A percentile compares a stretch with the other conserved stretches of the same genome.
phyloP scores from a whole-genome alignment of 2,888 invertebrate genomes.

The Cephus rjabovi region DNA sequence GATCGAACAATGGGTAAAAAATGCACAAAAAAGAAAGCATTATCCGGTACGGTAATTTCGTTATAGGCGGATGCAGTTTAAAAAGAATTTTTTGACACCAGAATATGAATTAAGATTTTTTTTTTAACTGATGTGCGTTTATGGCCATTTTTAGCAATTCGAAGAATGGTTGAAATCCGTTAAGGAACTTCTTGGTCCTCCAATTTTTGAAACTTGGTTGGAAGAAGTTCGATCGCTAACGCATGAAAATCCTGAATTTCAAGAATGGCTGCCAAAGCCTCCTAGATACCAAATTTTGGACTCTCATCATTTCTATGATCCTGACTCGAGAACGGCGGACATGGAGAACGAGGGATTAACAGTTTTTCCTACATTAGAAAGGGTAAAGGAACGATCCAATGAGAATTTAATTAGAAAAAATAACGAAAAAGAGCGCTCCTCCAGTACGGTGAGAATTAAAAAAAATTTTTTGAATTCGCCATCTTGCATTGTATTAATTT shows the following conservation, averaged over 20 bases:
- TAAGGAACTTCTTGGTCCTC: constrained; percentile 35
- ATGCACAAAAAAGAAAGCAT: constrained; percentile 31
- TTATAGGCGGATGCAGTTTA: too few relatives aligned
- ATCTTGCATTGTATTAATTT: not conserved
- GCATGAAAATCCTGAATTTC: constrained; percentile 34
- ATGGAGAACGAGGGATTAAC: not conserved
- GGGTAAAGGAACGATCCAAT: not conserved
- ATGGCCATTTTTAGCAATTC: constrained; percentile 39
- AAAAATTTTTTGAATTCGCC: constrained; percentile 19
- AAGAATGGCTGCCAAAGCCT: constrained; percentile 37
- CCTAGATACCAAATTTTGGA: constrained; percentile 9
- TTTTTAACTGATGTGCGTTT: not conserved
- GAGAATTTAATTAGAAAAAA: not conserved
- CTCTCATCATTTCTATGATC: not conserved
- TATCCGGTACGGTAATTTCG: constrained; percentile 20
- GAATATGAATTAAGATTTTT: not conserved
- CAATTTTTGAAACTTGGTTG: constrained; percentile 42
- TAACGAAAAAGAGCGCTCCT: not conserved
- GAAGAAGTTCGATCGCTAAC: constrained; percentile 38
- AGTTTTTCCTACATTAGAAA: not conserved
- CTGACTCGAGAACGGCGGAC: not conserved
- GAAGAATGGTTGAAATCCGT: constrained; percentile 46
- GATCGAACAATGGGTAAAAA: constrained; percentile 42
- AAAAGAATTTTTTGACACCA: not conserved
- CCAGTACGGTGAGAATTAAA: not conserved